Conservation (phyloP, 2,113 vertebrate species). For the Chitala chitala region DNA sequence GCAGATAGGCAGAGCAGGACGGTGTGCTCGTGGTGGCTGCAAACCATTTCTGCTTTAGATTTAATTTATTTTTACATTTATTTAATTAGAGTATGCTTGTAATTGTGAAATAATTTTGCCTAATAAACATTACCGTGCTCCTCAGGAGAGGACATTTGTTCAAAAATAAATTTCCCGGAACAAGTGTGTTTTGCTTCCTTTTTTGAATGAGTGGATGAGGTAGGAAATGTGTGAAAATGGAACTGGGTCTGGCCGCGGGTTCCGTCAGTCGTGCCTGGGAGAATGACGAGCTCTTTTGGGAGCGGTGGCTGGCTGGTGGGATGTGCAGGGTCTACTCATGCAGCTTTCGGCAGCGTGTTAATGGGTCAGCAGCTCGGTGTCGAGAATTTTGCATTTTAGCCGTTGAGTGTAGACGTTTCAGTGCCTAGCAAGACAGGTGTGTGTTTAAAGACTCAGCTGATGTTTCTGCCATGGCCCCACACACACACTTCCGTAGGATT, state of each 20-base stretch:
- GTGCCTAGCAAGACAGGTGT: too few relatives aligned
- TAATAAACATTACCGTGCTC: conserved; percentile 13
- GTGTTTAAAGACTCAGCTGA: too few relatives aligned
- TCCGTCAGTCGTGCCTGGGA: neutral
- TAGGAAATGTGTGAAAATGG: conserved; percentile 40
- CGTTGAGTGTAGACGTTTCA: too few relatives aligned
- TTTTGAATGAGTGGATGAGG: neutral
- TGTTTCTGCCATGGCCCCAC: too few relatives aligned
- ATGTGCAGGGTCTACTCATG: too few relatives aligned
- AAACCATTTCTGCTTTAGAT: conserved; percentile 56
- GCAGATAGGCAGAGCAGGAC: neutral
- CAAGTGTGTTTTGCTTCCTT: neutral
- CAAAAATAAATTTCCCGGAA: neutral
- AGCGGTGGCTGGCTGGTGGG: neutral
- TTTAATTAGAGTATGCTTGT: neutral
- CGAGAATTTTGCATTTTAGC: too few relatives aligned
- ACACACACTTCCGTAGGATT: too few relatives aligned
- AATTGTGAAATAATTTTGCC: conserved; percentile 14
- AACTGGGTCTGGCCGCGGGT: conserved; percentile 23
- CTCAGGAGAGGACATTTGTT: conserved; percentile 4
- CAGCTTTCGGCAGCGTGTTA: too few relatives aligned
- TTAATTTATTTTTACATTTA: neutral
- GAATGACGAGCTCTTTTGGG: neutral
- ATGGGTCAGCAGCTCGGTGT: too few relatives aligned
- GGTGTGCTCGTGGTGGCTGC: conserved; percentile 70